Base-by-base conservation (phyloP, 2,888 invertebrate genomes). In the Pilophorus perplexus region DNA sequence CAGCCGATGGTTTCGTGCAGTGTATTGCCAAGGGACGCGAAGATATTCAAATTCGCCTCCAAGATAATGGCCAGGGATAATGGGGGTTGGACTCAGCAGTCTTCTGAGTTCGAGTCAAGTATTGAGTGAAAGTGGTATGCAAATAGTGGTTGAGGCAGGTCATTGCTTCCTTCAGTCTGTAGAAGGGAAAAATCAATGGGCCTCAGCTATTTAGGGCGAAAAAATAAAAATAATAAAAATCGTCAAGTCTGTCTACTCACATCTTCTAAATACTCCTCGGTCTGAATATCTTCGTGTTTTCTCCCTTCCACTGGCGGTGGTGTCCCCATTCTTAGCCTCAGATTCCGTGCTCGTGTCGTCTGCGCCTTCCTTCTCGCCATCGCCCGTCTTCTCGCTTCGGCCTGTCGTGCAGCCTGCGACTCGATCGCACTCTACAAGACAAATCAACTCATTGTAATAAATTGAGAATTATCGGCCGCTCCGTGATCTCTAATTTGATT, bases 191-290 rank as follows among this genome's bases (percentile, higher is more conserved):
- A n/a, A n/a, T n/a, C n/a, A n/a, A n/a, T n/a, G n/a, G n/a, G n/a
- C n/a, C n/a, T n/a, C n/a, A n/a, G n/a, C n/a, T n/a, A n/a, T n/a
- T n/a, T n/a, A n/a, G n/a, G n/a, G n/a, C n/a, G n/a, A n/a, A n/a
- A n/a, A n/a, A n/a, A n/a, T n/a, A n/a, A n/a, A n/a, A n/a, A n/a
- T n/a, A n/a, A n/a, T n/a, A n/a, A n/a, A n/a, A n/a, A n/a, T n/a
- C n/a, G n/a, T n/a, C n/a, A n/a, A n/a, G n/a, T n/a, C n/a, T n/a
- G n/a, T n/a, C n/a, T 18, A 62, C 67, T 73, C 71, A 90, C 82
- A 81, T 95, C 93, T 77, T 94, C 93, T 66, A 95, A 82, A 76
- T 89, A 93, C 73, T 85, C 81, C 71, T 95, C 94, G 1, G 95
- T 95, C 81, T 96, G 95, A 46, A 94, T 85, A 69, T 87, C 86